These are phyloP conservation scores for Harpagoxenus sublaevis DNA, from an alignment of 2,888 invertebrate species.

Conservation along the genomic window DNA sequence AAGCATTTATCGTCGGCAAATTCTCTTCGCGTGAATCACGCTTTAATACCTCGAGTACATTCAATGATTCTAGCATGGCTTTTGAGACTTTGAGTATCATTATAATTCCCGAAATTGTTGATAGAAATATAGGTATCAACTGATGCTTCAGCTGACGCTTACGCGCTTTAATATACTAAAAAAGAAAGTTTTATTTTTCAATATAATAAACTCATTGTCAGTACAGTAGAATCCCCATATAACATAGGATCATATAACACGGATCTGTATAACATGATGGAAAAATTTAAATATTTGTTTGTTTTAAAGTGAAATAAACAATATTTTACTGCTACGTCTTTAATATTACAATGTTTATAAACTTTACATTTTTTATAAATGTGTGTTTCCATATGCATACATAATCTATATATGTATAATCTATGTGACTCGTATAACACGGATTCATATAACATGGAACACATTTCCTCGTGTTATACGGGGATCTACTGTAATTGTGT, in stretches of 20 bases:
- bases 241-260: too few species aligned
- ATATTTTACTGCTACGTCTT: too few species aligned
- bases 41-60: constrained; percentile 26
- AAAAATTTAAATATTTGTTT: too few species aligned
- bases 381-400: background rate
- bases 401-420: too few species aligned
- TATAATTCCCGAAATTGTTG: constrained; percentile 9
- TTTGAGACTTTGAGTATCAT: background rate
- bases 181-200: background rate
- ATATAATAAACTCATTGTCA: background rate
- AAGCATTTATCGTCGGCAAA: constrained; percentile 35
- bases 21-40: background rate
- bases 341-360: too few species aligned
- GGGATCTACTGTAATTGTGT: background rate
- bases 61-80: background rate
- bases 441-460: too few species aligned
- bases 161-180: background rate
- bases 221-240: too few species aligned
- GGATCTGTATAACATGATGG: too few species aligned
- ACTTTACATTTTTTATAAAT: too few species aligned
- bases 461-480: too few species aligned
- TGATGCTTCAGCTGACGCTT: background rate
- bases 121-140: background rate
- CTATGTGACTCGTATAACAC: too few species aligned
- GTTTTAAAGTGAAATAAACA: too few species aligned